Base-by-base conservation (phyloP, 2,888 invertebrate species). In the Phragmatobia fuliginosa region DNA sequence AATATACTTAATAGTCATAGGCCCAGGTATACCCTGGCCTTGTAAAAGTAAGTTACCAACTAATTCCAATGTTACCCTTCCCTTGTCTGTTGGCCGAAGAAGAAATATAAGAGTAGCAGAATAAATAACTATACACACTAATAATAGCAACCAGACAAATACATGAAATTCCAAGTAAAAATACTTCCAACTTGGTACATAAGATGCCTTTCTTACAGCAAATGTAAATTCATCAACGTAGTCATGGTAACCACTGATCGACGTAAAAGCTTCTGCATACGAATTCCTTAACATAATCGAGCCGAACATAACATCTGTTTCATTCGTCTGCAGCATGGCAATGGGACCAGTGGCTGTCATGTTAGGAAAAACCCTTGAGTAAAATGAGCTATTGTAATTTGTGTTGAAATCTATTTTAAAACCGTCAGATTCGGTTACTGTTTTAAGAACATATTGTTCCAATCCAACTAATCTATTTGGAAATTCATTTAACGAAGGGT, bases 261-360 rank as follows among this genome's bases (percentile, higher is more conserved):
- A 87, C n/a, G 80, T 78, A 49, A 91, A 89, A 0, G 68, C 80
- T 32, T 64, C 58, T 6, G 76, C 75, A 28, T 82, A 79, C 0
- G 73, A 28, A 6, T 66, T 33, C 6, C 75, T 63, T 33, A 87
- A 52, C 36, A 84, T 61, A 71, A 83, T 68, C 0, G 81, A 77
- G 6, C 87, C 84, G 52, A 80, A 75, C 32, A 82, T 70, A 16
- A 81, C 60, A 52, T 87, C 85, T 7, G 75, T 78, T 67, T 75
- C 65, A 67, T 85, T 85, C 14, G 68, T 77, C 31, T 83, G 83
- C 36, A 87, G 67, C 68, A 64, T 75, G 6, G 8, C 11, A 67
- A 87, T 65, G 1, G 84, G 73, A 21, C 81, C 81, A 14, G 52
- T 68, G 2, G 74, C 66, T 25, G 69, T 76, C 81, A 81, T 81